Percentiles rank a stretch among this genome's conserved stretches.
phyloP scores from a whole-genome alignment of 1,140 invertebrate genomes.

The Drosophila ambigua region DNA sequence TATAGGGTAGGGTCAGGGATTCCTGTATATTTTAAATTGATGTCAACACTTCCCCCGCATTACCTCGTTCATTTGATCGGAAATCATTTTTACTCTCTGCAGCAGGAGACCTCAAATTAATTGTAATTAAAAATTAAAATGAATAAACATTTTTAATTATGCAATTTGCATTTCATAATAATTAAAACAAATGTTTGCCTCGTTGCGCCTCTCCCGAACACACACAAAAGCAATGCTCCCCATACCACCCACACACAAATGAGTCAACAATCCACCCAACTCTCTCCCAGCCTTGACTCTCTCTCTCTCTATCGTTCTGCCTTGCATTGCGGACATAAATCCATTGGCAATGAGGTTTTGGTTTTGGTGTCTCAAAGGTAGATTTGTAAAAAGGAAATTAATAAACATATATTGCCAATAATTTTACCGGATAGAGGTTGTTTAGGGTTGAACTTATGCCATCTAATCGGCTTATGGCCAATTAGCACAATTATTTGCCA shows the following conservation, averaged over 20 bases:
- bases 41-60: not conserved
- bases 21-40: not conserved
- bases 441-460: too few species aligned
- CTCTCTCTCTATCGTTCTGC: not conserved
- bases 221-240: constrained; percentile 29
- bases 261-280: constrained; percentile 1
- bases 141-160: constrained; percentile 78
- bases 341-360: not conserved
- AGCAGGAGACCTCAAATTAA: constrained; percentile 50
- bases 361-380: not conserved
- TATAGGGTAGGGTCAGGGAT: not conserved
- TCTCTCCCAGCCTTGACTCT: not conserved
- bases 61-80: constrained; percentile 9
- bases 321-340: not conserved
- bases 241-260: constrained; percentile 45
- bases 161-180: constrained; percentile 76
- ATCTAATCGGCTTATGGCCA: constrained; percentile 45
- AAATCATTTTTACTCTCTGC: constrained; percentile 15
- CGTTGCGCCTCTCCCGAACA: constrained; percentile 14
- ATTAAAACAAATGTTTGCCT: constrained; percentile 74
- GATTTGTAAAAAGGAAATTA: not conserved
- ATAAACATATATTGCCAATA: too few species aligned
- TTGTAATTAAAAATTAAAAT: constrained; percentile 80
- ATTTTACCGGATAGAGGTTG: too few species aligned
- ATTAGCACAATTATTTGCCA: constrained; percentile 27